Conservation (phyloP, 2,888 invertebrate species). For the Tetranychus truncatus region DNA sequence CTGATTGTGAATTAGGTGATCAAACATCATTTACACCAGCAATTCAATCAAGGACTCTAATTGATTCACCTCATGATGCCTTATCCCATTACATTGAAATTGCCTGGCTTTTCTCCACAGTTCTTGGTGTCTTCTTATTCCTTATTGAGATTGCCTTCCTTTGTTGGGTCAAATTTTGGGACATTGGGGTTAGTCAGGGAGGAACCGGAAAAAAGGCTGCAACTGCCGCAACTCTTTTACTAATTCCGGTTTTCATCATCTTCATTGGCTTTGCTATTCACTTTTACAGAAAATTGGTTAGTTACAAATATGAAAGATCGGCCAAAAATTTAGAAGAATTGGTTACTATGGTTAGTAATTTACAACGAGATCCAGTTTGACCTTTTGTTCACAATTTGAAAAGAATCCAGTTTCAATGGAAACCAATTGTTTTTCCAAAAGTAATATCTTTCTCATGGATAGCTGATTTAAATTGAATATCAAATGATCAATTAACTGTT, state of each 20-base stretch:
- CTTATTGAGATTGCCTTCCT: slow-evolving; percentile 74
- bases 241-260: slow-evolving; percentile 65
- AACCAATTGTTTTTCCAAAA: no score
- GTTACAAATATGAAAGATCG: slow-evolving; percentile 27
- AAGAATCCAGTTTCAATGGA: no score
- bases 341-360: slow-evolving; percentile 24
- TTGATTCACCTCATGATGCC: slow-evolving; percentile 36
- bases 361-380: background rate
- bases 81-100: slow-evolving; percentile 53
- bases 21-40: background rate
- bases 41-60: slow-evolving; percentile 9
- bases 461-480: no score
- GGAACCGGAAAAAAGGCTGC: slow-evolving; percentile 38
- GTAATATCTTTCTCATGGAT: no score
- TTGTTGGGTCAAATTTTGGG: slow-evolving; percentile 82
- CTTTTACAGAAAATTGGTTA: slow-evolving; percentile 20
- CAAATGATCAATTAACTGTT: no score
- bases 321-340: slow-evolving; percentile 30
- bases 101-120: slow-evolving; percentile 86
- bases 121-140: slow-evolving; percentile 64
- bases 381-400: no score
- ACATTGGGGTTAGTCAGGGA: background rate
- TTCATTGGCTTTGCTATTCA: slow-evolving; percentile 51
- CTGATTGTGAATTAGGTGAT: slow-evolving; percentile 33
- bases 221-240: slow-evolving; percentile 61